Percentiles rank a stretch among this genome's conserved stretches.
Conservation (phyloP, 2,888 invertebrate genomes). For the Melolontha melolontha region DNA sequence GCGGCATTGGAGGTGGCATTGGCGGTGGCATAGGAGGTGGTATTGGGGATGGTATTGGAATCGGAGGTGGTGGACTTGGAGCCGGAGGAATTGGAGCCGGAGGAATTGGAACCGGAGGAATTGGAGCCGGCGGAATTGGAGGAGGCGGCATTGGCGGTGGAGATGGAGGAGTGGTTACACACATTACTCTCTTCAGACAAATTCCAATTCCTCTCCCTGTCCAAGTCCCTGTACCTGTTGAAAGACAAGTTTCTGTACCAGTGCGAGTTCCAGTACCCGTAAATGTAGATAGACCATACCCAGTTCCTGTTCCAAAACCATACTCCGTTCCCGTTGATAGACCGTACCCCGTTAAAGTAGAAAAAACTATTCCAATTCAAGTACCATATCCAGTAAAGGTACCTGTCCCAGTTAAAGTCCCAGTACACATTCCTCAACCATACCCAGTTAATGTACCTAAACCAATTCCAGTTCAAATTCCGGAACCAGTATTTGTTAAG, state of each 20-base stretch:
- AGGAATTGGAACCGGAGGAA: not conserved
- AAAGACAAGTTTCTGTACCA: conserved; percentile 32
- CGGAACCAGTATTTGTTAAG: conserved; percentile 36
- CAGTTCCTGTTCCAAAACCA: conserved; percentile 38
- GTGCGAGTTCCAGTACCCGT: conserved; percentile 36
- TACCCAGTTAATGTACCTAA: conserved; percentile 41
- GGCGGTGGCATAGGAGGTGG: not conserved
- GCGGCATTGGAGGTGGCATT: not conserved
- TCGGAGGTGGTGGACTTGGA: conserved; percentile 5
- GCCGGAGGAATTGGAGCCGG: not conserved
- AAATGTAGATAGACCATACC: conserved; percentile 38
- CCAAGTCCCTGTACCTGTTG: conserved; percentile 36
- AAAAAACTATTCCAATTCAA: conserved; percentile 36
- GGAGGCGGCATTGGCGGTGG: conserved; percentile 13
- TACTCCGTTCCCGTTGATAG: conserved; percentile 37
- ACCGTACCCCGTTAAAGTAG: conserved; percentile 39
- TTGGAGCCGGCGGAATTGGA: not conserved
- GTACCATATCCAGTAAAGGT: conserved; percentile 35
- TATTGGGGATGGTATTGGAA: not conserved
- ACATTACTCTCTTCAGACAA: conserved; percentile 35
- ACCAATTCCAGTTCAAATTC: conserved; percentile 41
- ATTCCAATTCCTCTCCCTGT: conserved; percentile 36
- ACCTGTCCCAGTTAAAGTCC: conserved; percentile 40
- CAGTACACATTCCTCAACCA: conserved; percentile 38
- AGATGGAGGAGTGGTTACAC: not conserved